Percentiles rank a stretch among this genome's conserved stretches.
These are phyloP conservation scores for Crematogaster levior DNA, from an alignment of 2,888 invertebrate species.

Conservation along the genomic window DNA sequence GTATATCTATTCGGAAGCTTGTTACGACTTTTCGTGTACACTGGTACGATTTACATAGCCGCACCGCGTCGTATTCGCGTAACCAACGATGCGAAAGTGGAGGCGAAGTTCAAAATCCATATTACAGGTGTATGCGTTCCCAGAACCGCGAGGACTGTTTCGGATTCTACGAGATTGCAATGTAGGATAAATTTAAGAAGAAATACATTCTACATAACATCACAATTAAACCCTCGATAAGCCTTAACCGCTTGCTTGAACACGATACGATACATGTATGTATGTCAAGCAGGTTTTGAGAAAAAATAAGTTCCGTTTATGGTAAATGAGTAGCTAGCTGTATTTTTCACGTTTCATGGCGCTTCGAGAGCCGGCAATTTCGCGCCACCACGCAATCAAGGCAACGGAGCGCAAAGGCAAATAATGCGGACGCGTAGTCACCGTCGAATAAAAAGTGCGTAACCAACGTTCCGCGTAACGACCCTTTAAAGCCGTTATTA, in stretches of 20 bases:
- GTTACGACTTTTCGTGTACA: constrained; percentile 22
- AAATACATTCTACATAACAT: constrained; percentile 54
- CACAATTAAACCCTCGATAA: constrained; percentile 53
- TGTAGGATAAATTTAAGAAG: constrained; percentile 60
- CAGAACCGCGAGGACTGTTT: constrained; percentile 22
- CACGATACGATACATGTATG: background rate
- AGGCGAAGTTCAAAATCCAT: constrained; percentile 34
- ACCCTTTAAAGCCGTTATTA: constrained; percentile 49
- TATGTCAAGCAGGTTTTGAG: background rate
- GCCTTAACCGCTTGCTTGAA: background rate
- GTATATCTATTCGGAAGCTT: constrained; percentile 1
- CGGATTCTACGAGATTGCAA: constrained; percentile 44
- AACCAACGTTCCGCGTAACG: constrained; percentile 50
- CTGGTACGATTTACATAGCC: constrained; percentile 24
- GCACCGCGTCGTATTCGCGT: constrained; percentile 25
- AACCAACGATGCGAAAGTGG: constrained; percentile 19
- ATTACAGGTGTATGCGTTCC: constrained; percentile 49
- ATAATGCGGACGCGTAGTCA: constrained; percentile 27
- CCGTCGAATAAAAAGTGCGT: constrained; percentile 46
- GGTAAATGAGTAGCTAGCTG: background rate
- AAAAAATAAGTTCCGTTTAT: background rate
- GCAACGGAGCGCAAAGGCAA: constrained; percentile 47
- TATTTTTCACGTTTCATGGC: background rate
- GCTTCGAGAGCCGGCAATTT: constrained; percentile 21
- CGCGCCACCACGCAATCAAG: constrained; percentile 42